Base-by-base conservation (phyloP, 2,888 invertebrate species). In the Ypsolopha sequella region DNA sequence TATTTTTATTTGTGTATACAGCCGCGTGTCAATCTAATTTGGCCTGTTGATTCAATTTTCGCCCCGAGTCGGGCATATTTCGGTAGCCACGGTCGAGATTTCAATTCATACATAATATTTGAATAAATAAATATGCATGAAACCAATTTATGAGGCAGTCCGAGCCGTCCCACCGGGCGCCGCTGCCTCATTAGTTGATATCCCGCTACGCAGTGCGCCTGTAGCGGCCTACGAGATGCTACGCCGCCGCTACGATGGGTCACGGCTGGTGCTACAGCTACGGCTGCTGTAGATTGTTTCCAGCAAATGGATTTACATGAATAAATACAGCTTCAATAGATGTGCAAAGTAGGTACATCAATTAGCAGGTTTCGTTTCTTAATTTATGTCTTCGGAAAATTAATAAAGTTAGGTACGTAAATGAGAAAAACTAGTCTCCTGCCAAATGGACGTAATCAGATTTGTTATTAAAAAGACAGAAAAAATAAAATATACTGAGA, bases 121-220 rank as follows among this genome's bases (percentile, higher is more conserved):
- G 86, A 86, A 86, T 85, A 86, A 84, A 85, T 85, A 85, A 85
- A 86, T 86, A 86, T 85, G 85, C 85, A 86, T 86, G 84, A 76
- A 82, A 82, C 75, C 84, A 86, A 85, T 85, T 85, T 85, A 82
- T 84, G 73, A 68, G 72, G 54, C 58, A 56, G 59, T 59, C 59
- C 60, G 55, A 51, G 50, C 58, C 58, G 52, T 65, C 64, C 66
- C 65, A 68, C 69, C 64, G 63, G 69, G 64, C 68, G 62, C 62
- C 61, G 69, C 41, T 34, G 64, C 73, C 79, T 81, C 85, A 84
- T 84, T 84, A 82, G 76, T 36, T 52, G 45, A 35, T 68, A 70
- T 68, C 68, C 63, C 67, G 65, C 64, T 64, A 66, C 71, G 73
- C 65, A 65, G 61, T 34, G 55, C 53, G 8, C 41, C 24, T 24